Conservation (phyloP, 2,797 vertebrate species). For the Ibycter americanus region DNA sequence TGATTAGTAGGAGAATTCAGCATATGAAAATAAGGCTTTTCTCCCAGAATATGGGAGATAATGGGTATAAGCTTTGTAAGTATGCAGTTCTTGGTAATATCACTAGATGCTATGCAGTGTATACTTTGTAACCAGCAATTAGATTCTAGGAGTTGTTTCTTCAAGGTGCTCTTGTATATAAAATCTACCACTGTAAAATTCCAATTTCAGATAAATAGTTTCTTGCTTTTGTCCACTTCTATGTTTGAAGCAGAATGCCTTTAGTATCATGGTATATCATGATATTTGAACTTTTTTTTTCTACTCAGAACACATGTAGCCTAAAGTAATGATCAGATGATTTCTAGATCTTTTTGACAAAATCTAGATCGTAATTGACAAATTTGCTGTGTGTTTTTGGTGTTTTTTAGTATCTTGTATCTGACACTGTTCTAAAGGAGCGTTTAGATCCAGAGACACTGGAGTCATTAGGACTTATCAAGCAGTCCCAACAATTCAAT, state of each 20-base stretch:
- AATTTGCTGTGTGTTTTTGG: conserved; percentile 31
- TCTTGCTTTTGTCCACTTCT: not conserved
- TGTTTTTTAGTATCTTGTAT: conserved; percentile 87
- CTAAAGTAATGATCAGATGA: not conserved
- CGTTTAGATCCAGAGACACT: conserved; percentile 96
- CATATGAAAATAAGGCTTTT: not conserved
- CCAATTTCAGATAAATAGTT: not conserved
- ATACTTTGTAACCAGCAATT: not conserved
- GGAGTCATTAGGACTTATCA: conserved; percentile 96
- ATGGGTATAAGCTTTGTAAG: not conserved
- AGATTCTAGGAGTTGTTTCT: not conserved
- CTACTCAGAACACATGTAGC: not conserved
- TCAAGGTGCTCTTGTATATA: not conserved
- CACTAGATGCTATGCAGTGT: not conserved
- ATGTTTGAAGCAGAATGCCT: not conserved
- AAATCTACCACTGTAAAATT: not conserved
- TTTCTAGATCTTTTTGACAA: not conserved
- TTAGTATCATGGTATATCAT: not conserved
- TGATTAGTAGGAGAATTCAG: not conserved
- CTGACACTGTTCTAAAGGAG: conserved; percentile 94
- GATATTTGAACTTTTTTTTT: not conserved
- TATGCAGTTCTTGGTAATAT: not conserved
- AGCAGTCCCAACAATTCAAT: conserved; percentile 98
- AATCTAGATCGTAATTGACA: conserved; percentile 20
- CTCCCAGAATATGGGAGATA: not conserved